Evolutionary conservation across 2,888 invertebrate species (phyloP), one percentile per base, ranked within the genome.

Genomic region (Folsomia manolachei): DNA sequence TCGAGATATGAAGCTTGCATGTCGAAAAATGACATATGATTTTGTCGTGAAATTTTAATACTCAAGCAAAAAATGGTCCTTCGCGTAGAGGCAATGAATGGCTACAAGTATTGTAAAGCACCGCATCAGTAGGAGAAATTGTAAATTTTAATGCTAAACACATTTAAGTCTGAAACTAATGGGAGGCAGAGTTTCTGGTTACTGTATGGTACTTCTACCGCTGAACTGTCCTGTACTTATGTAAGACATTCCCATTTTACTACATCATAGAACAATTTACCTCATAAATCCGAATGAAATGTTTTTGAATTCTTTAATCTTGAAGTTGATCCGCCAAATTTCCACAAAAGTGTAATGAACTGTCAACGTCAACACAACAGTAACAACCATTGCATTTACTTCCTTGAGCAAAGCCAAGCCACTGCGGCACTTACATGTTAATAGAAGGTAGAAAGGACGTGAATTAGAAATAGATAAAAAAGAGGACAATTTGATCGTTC

Each of bases 341-440:
- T 62, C 23, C 14, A 62, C 24, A 14, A 23, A 66, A 66, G 75
- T 75, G 72, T 72, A 75, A 72, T 70, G 72, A 75, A 67, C 75
- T 72, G 72, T 75, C 75, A 75, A 68, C 71, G 69, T 72, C 63
- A 27, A n/a, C n/a, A n/a, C n/a, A n/a, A n/a, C n/a, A n/a, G n/a
- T n/a, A n/a, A n/a, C n/a, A n/a, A n/a, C n/a, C n/a, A n/a, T n/a
- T n/a, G n/a, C n/a, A n/a, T n/a, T n/a, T n/a, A n/a, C n/a, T n/a
- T n/a, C n/a, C n/a, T n/a, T n/a, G n/a, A n/a, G n/a, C n/a, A n/a
- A n/a, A n/a, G n/a, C n/a, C n/a, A n/a, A n/a, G n/a, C n/a, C n/a
- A n/a, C n/a, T n/a, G n/a, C n/a, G n/a, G n/a, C n/a, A n/a, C n/a
- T n/a, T n/a, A n/a, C n/a, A n/a, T n/a, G n/a, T n/a, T n/a, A n/a